phyloP scores from a whole-genome alignment of 2,113 vertebrate species.

The Cyphomyrus discorhynchus region DNA sequence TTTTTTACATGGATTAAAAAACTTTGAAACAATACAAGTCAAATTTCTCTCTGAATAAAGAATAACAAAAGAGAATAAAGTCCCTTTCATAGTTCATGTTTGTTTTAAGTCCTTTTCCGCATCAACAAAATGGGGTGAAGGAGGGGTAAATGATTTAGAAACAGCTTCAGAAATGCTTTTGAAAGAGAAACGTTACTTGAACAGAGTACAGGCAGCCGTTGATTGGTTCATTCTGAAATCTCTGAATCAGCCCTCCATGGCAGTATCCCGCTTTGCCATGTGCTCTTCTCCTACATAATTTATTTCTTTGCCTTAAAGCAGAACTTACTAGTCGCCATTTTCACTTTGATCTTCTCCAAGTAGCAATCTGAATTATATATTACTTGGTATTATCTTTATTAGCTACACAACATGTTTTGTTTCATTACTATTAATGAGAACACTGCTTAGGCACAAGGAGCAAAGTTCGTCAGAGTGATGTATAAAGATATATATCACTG shows the following conservation, averaged over 20 bases:
- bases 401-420: background rate
- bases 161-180: background rate
- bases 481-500: background rate
- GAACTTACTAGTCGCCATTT: background rate
- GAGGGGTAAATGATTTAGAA: background rate
- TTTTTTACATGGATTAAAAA: background rate
- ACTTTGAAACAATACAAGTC: background rate
- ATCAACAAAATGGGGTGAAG: background rate
- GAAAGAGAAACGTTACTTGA: background rate
- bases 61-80: background rate
- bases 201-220: background rate
- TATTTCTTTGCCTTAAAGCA: conserved; percentile 1
- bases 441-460: background rate
- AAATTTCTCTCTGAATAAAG: background rate
- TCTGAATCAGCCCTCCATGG: background rate
- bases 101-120: background rate
- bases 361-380: background rate
- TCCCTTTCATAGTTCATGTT: background rate
- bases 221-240: background rate
- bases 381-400: background rate
- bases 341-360: background rate
- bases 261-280: background rate
- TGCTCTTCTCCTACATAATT: background rate
- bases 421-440: background rate
- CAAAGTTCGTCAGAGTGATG: background rate